These are phyloP conservation scores for Dromaius novaehollandiae DNA, from an alignment of 2,113 vertebrate genomes.

Conservation along the genomic window DNA sequence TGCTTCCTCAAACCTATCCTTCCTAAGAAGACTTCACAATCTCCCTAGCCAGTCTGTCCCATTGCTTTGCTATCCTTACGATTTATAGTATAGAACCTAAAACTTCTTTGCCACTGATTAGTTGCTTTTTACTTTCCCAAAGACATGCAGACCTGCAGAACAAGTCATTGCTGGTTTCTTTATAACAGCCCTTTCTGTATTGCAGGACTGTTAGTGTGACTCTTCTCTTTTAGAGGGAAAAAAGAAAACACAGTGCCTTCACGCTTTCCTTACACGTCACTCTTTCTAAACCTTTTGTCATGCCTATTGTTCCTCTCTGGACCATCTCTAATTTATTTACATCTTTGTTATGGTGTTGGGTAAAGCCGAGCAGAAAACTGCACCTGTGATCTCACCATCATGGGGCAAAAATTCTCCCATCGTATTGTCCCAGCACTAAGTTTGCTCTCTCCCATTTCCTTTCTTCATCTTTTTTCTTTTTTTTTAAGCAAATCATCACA, in stretches of 20 bases:
- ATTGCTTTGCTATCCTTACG: background rate
- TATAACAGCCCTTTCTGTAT: background rate
- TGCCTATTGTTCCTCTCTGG: background rate
- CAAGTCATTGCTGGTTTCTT: background rate
- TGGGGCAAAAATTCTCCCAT: background rate
- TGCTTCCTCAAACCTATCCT: background rate
- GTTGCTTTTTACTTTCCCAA: accelerated
- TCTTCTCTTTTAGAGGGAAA: background rate
- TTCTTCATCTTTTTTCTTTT: background rate
- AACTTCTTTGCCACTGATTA: background rate
- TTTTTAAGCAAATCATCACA: background rate
- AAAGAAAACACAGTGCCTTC: background rate
- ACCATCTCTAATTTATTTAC: background rate
- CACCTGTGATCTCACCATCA: background rate
- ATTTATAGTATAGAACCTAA: background rate
- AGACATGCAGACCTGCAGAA: background rate
- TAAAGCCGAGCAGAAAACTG: background rate
- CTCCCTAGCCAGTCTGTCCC: background rate
- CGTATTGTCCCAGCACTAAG: background rate
- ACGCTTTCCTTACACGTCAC: background rate
- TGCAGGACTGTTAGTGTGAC: background rate
- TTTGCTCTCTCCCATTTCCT: background rate
- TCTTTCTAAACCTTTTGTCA: background rate
- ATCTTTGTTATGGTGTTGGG: background rate
- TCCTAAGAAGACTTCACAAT: background rate